These are phyloP conservation scores for Acromyrmex heyeri DNA, from an alignment of 1,140 invertebrate species.

Conservation along the genomic window DNA sequence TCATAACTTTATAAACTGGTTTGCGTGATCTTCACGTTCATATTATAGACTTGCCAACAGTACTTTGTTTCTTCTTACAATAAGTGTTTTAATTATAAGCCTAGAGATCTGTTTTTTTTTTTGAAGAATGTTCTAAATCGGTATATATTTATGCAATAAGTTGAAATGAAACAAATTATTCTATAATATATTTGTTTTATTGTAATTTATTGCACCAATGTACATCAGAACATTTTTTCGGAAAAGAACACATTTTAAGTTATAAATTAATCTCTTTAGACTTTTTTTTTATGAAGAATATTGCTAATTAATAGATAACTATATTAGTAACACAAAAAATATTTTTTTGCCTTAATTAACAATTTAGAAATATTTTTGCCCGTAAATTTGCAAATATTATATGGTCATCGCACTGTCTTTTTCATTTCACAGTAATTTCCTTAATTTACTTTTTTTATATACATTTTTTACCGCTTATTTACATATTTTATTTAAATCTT, in stretches of 20 bases:
- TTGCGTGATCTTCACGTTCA: neutral
- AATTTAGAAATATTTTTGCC: neutral
- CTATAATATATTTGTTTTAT: no score
- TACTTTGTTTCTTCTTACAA: neutral
- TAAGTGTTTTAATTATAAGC: no score
- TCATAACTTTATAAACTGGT: neutral
- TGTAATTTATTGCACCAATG: no score
- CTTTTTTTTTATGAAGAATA: no score
- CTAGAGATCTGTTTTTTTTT: no score
- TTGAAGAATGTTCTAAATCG: no score
- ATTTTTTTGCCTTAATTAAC: neutral
- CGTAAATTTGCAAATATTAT: neutral
- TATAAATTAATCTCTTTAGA: no score
- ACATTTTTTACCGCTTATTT: neutral
- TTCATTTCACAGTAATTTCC: neutral
- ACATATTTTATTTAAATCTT: neutral
- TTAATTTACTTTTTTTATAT: neutral
- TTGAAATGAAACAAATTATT: no score
- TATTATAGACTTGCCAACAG: neutral
- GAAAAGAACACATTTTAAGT: no score
- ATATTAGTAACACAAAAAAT: neutral
- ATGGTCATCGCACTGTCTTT: neutral
- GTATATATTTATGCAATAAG: no score
- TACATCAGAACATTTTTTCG: no score
- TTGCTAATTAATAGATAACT: neutral